Evolutionary conservation across 1,140 invertebrate species (phyloP), one percentile per base, ranked within the genome.

Genomic region (Eufriesea mexicana): DNA sequence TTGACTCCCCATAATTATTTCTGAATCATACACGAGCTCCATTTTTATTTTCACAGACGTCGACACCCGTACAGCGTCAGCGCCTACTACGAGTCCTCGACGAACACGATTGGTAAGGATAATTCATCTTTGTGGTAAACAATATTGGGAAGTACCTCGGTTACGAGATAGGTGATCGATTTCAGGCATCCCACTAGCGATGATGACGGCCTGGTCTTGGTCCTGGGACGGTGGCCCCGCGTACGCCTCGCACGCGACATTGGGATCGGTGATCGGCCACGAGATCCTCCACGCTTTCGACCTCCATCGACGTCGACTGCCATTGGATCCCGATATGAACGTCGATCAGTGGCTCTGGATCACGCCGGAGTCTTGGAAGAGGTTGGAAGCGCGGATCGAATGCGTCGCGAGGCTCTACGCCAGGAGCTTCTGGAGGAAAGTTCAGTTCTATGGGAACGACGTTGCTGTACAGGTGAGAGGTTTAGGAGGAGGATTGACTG

Each of bases 361-460:
- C 93, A 94, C 95, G 20, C 94, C 95, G 6, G 93, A 95, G 12
- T 94, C 96, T 12, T 94, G 95, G 70, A 92, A 94, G 18, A 93
- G 93, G 73, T 95, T 96, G 75, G 95, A 96, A 57, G 92, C 94
- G 9, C 93, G 95, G 78, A 94, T 96, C 6, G 94, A 95, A 68
- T 97, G 97, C 86, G 93, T 96, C 25, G 95, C 94, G 1, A 94
- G 95, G 35, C 95, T 96, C 79, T 96, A 96, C 90, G 94, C 94
- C 1, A 89, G 91, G 47, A 92, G 92, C 45, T 95, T 95, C 79
- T 91, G 92, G 90, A 92, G 92, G 55, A 91, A 94, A 70, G 92
- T 95, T 51, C 91, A 93, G 25, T 95, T 95, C 78, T 93, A 94
- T 64, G 94, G 94, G 20, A 92, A 93, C 47, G 91, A 92, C 67